These are phyloP conservation scores for Papilio demoleus DNA, from an alignment of 2,888 invertebrate genomes.

Conservation along the genomic window DNA sequence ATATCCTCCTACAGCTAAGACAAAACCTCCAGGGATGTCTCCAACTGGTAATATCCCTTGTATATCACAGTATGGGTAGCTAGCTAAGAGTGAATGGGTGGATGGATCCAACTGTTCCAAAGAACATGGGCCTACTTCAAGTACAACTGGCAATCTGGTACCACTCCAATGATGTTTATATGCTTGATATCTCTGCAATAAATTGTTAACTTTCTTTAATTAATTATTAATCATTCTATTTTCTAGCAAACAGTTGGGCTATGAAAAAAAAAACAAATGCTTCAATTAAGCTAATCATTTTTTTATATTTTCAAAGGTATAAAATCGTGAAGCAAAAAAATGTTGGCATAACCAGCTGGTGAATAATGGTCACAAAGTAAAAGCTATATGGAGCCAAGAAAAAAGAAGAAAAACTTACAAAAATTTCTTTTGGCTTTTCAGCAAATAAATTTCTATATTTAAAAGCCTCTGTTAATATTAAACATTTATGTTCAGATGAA, in stretches of 20 bases:
- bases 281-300: too few species aligned
- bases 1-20: constrained; percentile 95
- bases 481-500: constrained; percentile 96
- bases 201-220: not conserved
- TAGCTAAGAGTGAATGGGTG: constrained; percentile 90
- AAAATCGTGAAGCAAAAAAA: too few species aligned
- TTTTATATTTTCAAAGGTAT: too few species aligned
- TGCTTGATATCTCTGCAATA: constrained; percentile 90
- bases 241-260: too few species aligned
- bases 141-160: constrained; percentile 91
- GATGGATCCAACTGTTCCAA: constrained; percentile 96
- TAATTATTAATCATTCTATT: too few species aligned
- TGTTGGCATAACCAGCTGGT: too few species aligned
- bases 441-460: constrained; percentile 90
- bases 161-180: constrained; percentile 99
- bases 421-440: constrained; percentile 90
- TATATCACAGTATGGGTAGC: constrained; percentile 76
- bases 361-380: not conserved
- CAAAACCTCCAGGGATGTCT: constrained; percentile 96
- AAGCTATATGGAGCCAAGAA: not conserved
- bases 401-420: constrained; percentile 81
- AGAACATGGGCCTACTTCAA: constrained; percentile 96
- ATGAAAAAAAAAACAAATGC: too few species aligned
- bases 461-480: constrained; percentile 96
- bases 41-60: constrained; percentile 86